Percentiles rank a stretch among this genome's conserved stretches.
Evolutionary conservation across 2,797 vertebrate genomes (phyloP).

Genomic region (Xenentodon cancila): DNA sequence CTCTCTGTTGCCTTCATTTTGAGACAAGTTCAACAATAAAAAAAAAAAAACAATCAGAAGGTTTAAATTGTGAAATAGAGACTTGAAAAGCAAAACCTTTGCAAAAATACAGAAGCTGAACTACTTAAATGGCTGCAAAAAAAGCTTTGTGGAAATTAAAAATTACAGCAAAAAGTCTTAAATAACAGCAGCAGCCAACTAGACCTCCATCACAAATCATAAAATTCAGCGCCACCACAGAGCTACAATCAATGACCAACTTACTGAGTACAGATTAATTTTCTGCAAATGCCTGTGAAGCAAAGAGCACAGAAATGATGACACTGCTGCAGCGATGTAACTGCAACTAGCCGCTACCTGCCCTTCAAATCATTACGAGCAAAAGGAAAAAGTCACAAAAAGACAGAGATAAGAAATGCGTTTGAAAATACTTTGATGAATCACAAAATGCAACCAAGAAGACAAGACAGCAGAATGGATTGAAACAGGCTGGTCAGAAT

Average conservation of each 20-base stretch:
- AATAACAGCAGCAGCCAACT: constrained; percentile 52
- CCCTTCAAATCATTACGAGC: neutral
- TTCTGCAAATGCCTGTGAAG: constrained; percentile 2
- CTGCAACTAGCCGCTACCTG: neutral
- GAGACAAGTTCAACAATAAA: constrained; percentile 36
- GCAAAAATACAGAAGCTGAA: constrained; percentile 22
- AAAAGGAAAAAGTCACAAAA: neutral
- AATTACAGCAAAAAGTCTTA: constrained; percentile 51
- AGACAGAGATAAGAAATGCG: neutral
- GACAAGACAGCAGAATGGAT: neutral
- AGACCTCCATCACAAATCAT: constrained; percentile 44
- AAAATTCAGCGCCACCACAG: constrained; percentile 29
- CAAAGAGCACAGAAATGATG: constrained; percentile 1
- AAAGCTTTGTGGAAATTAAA: constrained; percentile 64
- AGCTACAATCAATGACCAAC: constrained; percentile 48
- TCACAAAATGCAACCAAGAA: constrained; percentile 5
- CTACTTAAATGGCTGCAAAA: constrained; percentile 43
- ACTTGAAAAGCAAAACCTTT: constrained; percentile 11
- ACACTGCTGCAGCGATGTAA: neutral
- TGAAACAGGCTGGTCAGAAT: constrained; percentile 9
- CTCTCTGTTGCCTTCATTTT: constrained; percentile 34
- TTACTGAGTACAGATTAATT: constrained; percentile 34
- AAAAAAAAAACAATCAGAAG: constrained; percentile 30
- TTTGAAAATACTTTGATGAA: neutral
- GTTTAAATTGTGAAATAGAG: constrained; percentile 41